phyloP scores from a whole-genome alignment of 1,140 invertebrate species.

The Macrotrachela quadricornifera region DNA sequence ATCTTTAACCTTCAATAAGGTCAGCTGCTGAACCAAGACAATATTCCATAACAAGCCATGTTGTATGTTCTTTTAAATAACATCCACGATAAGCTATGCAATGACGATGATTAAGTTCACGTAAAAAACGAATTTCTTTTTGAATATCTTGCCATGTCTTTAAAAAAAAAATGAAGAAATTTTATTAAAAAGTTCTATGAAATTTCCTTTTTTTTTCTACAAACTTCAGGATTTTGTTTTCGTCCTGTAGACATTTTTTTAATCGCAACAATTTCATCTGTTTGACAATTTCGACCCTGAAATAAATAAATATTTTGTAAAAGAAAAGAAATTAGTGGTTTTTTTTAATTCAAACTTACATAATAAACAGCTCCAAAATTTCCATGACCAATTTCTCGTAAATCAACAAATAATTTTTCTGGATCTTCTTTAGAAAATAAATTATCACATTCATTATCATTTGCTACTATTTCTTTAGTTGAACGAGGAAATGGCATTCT shows the following conservation, averaged over 20 bases:
- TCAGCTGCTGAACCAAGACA: slow-evolving; percentile 98
- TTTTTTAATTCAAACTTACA: slow-evolving; percentile 25
- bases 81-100: slow-evolving; percentile 97
- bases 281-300: slow-evolving; percentile 37
- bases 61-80: slow-evolving; percentile 86
- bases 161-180: slow-evolving; percentile 3
- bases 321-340: no score
- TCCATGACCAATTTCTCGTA: slow-evolving; percentile 96
- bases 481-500: no score
- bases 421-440: slow-evolving; percentile 51
- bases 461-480: no score
- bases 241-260: slow-evolving; percentile 83
- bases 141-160: slow-evolving; percentile 96
- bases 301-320: no score
- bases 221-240: slow-evolving; percentile 70
- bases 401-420: slow-evolving; percentile 88
- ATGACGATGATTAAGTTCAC: slow-evolving; percentile 78
- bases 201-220: background rate
- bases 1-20: slow-evolving; percentile 63
- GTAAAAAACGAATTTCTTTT: slow-evolving; percentile 89
- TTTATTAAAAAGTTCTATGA: no score
- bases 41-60: slow-evolving; percentile 99
- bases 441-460: no score
- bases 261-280: slow-evolving; percentile 86
- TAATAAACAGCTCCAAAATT: slow-evolving; percentile 99